Conservation (phyloP, 2,113 vertebrate genomes). For the Esox niger region DNA sequence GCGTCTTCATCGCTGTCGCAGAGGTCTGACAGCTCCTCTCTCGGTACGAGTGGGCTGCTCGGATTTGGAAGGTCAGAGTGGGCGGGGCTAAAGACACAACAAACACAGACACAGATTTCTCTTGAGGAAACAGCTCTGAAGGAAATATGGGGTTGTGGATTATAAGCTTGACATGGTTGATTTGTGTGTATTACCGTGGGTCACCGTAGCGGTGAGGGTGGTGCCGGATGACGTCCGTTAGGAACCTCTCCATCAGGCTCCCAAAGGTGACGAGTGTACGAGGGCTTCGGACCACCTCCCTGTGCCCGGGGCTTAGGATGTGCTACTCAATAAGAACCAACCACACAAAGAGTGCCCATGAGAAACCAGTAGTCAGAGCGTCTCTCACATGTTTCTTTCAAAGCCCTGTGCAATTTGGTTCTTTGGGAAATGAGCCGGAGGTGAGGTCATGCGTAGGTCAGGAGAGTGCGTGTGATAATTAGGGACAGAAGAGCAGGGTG, state of each 20-base stretch:
- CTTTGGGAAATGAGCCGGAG: too few relatives aligned
- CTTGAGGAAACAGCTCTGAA: background rate
- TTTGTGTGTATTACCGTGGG: conserved; percentile 53
- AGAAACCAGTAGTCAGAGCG: too few relatives aligned
- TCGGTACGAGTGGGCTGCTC: conserved; percentile 53
- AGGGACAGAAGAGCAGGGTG: too few relatives aligned
- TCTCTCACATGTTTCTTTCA: too few relatives aligned
- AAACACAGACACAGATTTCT: too few relatives aligned
- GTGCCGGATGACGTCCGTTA: conserved; percentile 86
- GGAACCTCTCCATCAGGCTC: conserved; percentile 87
- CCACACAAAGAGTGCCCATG: too few relatives aligned
- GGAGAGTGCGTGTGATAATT: too few relatives aligned
- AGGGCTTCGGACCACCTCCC: conserved; percentile 71
- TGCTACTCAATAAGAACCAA: conserved; percentile 79
- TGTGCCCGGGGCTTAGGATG: conserved; percentile 82
- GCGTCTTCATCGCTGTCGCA: conserved; percentile 58
- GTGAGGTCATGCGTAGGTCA: too few relatives aligned
- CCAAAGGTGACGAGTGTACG: conserved; percentile 58
- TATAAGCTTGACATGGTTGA: background rate
- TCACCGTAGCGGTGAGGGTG: conserved; percentile 82
- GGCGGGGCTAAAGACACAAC: conserved; percentile 68
- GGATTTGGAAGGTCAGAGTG: conserved; percentile 77
- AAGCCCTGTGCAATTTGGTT: too few relatives aligned
- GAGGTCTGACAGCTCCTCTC: conserved; percentile 60
- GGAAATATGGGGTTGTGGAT: background rate